These are phyloP conservation scores for Paramacrobiotus metropolitanus DNA, from an alignment of 1,140 invertebrate genomes.

Conservation along the genomic window DNA sequence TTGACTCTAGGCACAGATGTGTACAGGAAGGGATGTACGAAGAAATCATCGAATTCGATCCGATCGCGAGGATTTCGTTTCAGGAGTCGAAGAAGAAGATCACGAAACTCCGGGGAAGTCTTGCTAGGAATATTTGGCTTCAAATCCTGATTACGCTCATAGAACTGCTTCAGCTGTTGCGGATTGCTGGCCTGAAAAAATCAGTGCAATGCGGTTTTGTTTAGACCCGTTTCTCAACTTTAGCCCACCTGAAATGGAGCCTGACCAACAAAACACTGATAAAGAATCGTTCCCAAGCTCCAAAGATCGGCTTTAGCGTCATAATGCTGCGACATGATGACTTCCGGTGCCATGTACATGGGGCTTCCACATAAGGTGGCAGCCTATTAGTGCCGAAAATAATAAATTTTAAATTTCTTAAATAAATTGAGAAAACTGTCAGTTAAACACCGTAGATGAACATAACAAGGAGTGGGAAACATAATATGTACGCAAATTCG, in stretches of 20 bases:
- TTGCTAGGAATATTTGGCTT: conserved; percentile 76
- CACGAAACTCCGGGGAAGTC: conserved; percentile 63
- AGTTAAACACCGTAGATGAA: no score
- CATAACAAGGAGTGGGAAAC: no score
- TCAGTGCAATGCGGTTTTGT: conserved; percentile 2
- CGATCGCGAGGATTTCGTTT: conserved; percentile 77
- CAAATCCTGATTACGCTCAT: conserved; percentile 86
- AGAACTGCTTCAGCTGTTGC: conserved; percentile 87
- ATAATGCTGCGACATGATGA: conserved; percentile 97
- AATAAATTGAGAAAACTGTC: no score
- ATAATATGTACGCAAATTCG: no score
- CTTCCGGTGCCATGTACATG: conserved; percentile 99
- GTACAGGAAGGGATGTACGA: conserved; percentile 62
- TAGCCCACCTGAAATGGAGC: conserved; percentile 51
- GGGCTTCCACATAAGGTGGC: conserved; percentile 95
- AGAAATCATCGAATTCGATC: conserved; percentile 80
- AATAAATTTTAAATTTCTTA: no score
- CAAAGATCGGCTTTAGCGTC: conserved; percentile 96
- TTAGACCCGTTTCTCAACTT: neutral
- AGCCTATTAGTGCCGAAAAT: no score
- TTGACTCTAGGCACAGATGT: neutral
- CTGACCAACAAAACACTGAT: conserved; percentile 92
- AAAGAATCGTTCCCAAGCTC: conserved; percentile 96
- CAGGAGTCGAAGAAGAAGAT: conserved; percentile 58
- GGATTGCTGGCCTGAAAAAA: conserved; percentile 64